phyloP scores from a whole-genome alignment of 2,888 invertebrate species.

The Plebejus melissa region DNA sequence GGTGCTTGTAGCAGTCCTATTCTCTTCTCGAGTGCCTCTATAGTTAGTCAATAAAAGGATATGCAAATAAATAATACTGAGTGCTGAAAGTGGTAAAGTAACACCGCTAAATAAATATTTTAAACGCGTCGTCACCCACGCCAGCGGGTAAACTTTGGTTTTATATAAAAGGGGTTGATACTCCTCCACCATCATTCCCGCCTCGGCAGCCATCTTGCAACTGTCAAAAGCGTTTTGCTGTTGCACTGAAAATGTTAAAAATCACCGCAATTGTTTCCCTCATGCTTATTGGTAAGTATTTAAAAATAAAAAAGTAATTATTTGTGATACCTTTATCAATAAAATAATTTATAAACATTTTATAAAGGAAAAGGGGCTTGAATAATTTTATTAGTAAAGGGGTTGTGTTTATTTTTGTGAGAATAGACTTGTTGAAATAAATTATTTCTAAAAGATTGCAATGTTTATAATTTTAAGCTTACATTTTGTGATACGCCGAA shows the following conservation, averaged over 20 bases:
- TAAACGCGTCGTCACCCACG: conserved; percentile 44
- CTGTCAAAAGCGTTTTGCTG: conserved; percentile 35
- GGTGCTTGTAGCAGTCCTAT: background rate
- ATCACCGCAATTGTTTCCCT: conserved; percentile 58
- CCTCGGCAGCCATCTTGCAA: conserved; percentile 47
- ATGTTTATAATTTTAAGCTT: background rate
- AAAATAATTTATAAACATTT: background rate
- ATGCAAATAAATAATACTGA: conserved; percentile 25
- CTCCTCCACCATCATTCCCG: conserved; percentile 44
- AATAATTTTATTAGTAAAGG: background rate
- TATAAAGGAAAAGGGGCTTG: background rate
- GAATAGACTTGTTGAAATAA: background rate
- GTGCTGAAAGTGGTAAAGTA: conserved; percentile 34
- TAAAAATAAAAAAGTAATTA: background rate
- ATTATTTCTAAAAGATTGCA: background rate
- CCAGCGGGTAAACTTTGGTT: conserved; percentile 48
- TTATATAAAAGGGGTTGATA: conserved; percentile 52
- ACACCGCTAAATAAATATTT: conserved; percentile 40
- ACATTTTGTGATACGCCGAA: background rate
- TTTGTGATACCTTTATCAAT: background rate
- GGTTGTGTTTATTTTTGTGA: background rate
- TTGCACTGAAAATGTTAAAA: conserved; percentile 56
- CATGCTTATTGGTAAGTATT: conserved; percentile 64
- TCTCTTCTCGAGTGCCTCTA: background rate
- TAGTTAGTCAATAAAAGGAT: conserved; percentile 6